phyloP scores from a whole-genome alignment of 1,140 invertebrate species.

The Cataglyphis hispanica region DNA sequence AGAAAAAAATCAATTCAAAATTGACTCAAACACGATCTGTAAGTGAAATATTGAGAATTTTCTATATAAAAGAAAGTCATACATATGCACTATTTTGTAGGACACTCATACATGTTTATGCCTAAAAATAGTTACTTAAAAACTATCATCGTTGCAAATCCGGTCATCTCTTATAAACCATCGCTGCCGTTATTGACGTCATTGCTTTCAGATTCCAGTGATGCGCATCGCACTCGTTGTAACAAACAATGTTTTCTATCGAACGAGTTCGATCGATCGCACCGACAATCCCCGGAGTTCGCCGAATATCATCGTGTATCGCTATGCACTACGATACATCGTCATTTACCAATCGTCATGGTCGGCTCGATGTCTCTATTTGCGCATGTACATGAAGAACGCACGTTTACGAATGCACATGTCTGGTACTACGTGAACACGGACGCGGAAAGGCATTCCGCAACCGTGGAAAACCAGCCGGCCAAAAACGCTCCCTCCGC shows the following conservation, averaged over 20 bases:
- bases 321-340: not conserved
- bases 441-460: not conserved
- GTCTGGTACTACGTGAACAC: not conserved
- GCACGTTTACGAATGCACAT: not conserved
- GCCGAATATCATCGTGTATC: not conserved
- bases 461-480: not conserved
- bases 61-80: not conserved
- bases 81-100: not conserved
- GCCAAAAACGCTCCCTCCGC: not conserved
- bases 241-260: constrained; percentile 30
- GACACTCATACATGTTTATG: not conserved
- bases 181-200: constrained; percentile 41
- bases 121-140: constrained; percentile 45
- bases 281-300: constrained; percentile 32
- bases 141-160: constrained; percentile 22
- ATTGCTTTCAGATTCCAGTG: constrained; percentile 41
- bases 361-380: constrained; percentile 24
- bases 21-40: not conserved
- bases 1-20: not conserved
- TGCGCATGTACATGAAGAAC: not conserved
- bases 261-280: constrained; percentile 48
- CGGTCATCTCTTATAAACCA: constrained; percentile 26
- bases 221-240: constrained; percentile 27
- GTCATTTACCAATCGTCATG: constrained; percentile 29
- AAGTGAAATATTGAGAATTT: constrained; percentile 9